phyloP scores from a whole-genome alignment of 2,113 vertebrate genomes.

The Atherinomorus stipes region DNA sequence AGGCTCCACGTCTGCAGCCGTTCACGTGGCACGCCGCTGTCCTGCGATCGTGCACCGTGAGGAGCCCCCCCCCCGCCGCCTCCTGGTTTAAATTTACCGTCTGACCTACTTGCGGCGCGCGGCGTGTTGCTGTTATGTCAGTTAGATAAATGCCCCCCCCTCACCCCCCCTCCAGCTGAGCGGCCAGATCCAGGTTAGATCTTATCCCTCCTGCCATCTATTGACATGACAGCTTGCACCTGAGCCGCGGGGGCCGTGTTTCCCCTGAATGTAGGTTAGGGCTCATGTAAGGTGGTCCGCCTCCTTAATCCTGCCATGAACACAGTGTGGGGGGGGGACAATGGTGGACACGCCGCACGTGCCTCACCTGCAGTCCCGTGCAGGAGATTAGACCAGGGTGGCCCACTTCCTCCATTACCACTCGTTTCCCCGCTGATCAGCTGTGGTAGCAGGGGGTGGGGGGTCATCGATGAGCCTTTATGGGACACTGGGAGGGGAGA shows the following conservation, averaged over 20 bases:
- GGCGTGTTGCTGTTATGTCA: slow-evolving; percentile 51
- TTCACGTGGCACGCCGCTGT: no score
- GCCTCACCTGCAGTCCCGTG: slow-evolving; percentile 73
- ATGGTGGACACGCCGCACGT: slow-evolving; percentile 30
- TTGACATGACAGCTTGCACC: slow-evolving; percentile 70
- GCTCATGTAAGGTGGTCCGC: slow-evolving; percentile 70
- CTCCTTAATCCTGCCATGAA: slow-evolving; percentile 65
- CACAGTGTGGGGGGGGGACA: slow-evolving; percentile 30
- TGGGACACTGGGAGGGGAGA: slow-evolving; percentile 19
- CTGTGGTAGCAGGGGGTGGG: slow-evolving; percentile 13
- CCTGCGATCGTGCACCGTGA: no score
- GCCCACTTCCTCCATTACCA: slow-evolving; percentile 31
- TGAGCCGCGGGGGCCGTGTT: slow-evolving; percentile 68
- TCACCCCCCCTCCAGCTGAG: slow-evolving; percentile 6
- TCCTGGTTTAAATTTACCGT: slow-evolving; percentile 48
- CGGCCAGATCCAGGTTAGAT: slow-evolving; percentile 76
- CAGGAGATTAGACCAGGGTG: slow-evolving; percentile 49
- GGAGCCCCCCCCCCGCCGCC: no score
- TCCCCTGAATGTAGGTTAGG: slow-evolving; percentile 67
- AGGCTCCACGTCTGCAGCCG: no score
- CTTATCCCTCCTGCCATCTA: slow-evolving; percentile 68
- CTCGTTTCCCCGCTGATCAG: slow-evolving; percentile 31
- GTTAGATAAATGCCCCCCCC: slow-evolving; percentile 67
- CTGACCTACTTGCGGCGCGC: slow-evolving; percentile 75
- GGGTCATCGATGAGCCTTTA: slow-evolving; percentile 20